phyloP scores from a whole-genome alignment of 2,113 vertebrate genomes.

The Australoheros scitulus region DNA sequence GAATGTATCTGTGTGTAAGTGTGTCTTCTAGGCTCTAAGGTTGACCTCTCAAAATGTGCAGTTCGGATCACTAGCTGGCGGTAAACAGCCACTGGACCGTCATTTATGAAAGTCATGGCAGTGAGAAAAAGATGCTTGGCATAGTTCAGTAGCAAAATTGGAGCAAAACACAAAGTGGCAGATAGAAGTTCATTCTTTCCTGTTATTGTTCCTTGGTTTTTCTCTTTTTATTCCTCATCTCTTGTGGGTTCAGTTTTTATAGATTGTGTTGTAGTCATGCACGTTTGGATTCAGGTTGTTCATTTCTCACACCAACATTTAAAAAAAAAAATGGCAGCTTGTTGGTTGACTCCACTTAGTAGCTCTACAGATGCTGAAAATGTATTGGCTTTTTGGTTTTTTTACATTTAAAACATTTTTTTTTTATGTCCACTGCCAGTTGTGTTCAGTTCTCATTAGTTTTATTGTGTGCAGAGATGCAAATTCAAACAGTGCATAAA shows the following conservation, averaged over 20 bases:
- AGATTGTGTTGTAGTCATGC: background rate
- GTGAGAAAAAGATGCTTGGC: background rate
- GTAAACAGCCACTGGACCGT: background rate
- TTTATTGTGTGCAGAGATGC: background rate
- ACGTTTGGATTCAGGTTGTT: slow-evolving; percentile 13
- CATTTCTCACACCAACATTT: background rate
- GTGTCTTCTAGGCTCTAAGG: background rate
- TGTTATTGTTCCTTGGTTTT: background rate
- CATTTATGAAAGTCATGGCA: background rate
- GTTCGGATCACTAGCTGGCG: slow-evolving; percentile 17
- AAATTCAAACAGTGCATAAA: background rate
- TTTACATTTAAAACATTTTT: background rate
- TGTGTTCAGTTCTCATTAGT: background rate
- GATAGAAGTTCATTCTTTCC: background rate
- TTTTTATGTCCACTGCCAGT: background rate
- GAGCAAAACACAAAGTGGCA: slow-evolving; percentile 12
- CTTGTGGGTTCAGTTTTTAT: slow-evolving; percentile 21
- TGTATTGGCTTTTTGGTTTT: background rate
- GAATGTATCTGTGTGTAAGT: background rate
- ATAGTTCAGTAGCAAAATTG: background rate
- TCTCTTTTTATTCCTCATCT: background rate
- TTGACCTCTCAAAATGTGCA: slow-evolving; percentile 40
- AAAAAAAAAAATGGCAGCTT: slow-evolving; percentile 42
- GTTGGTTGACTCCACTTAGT: slow-evolving; percentile 4
- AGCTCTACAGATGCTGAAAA: slow-evolving; percentile 21